Evolutionary conservation across 2,797 vertebrate species (phyloP).

Genomic region (Eupleurogrammus muticus): DNA sequence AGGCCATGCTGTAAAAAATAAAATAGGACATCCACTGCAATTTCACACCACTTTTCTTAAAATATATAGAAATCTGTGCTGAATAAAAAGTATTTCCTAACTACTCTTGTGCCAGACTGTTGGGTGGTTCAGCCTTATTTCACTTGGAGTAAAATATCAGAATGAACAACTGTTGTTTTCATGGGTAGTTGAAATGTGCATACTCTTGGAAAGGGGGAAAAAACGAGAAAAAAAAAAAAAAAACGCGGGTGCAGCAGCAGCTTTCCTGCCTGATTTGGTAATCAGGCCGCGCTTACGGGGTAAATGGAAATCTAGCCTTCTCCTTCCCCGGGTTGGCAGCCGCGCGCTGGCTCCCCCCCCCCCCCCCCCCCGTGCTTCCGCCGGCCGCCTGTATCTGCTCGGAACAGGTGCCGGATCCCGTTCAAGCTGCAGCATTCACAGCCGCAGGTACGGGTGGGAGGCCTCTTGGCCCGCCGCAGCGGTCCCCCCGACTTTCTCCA

Average conservation of each 20-base stretch:
- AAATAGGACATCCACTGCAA: slow-evolving; percentile 50
- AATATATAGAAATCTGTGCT: slow-evolving; percentile 10
- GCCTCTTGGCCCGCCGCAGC: slow-evolving; percentile 79
- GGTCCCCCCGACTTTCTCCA: slow-evolving; percentile 86
- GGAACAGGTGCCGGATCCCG: slow-evolving; percentile 85
- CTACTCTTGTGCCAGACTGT: neutral
- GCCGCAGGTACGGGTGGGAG: slow-evolving; percentile 85
- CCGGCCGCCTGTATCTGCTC: slow-evolving; percentile 83
- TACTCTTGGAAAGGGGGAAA: slow-evolving; percentile 39
- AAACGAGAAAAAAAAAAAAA: no score
- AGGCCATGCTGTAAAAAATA: slow-evolving; percentile 39
- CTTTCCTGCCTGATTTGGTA: slow-evolving; percentile 71
- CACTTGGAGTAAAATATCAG: slow-evolving; percentile 1
- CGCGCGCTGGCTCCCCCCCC: slow-evolving; percentile 73
- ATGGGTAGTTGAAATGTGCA: slow-evolving; percentile 36
- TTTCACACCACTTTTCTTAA: slow-evolving; percentile 26
- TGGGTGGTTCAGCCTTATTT: no score
- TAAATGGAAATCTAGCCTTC: slow-evolving; percentile 81
- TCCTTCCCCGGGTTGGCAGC: slow-evolving; percentile 80
- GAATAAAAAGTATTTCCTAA: neutral
- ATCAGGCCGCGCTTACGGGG: slow-evolving; percentile 69
- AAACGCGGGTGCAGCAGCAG: slow-evolving; percentile 22
- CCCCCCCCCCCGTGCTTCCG: slow-evolving; percentile 69
- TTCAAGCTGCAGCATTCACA: slow-evolving; percentile 83
- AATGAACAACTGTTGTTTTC: slow-evolving; percentile 5